These are phyloP conservation scores for Acleris cristana DNA, from an alignment of 2,888 invertebrate species.

Conservation along the genomic window DNA sequence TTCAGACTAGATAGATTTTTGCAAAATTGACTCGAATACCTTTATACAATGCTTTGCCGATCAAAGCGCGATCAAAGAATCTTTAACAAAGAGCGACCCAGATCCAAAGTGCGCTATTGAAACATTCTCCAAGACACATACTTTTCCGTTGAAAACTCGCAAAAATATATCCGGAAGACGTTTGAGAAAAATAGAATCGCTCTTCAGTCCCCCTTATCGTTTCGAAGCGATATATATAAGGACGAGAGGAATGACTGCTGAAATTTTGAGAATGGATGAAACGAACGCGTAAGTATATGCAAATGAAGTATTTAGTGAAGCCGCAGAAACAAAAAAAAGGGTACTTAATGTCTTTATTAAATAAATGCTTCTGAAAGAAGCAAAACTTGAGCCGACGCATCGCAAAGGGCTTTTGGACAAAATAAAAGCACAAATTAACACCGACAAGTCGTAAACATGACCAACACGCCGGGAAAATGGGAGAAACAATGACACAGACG, in stretches of 20 bases:
- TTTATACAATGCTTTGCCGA: conserved; percentile 13
- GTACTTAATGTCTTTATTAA: too few relatives aligned
- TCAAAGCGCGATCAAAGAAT: conserved; percentile 25
- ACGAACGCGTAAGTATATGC: neutral
- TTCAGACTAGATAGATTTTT: conserved; percentile 1
- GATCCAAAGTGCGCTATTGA: conserved; percentile 32
- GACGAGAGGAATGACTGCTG: conserved; percentile 3
- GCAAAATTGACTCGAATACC: conserved; percentile 18
- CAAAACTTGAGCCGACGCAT: too few relatives aligned
- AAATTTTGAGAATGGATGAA: conserved; percentile 12
- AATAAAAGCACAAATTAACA: conserved; percentile 1
- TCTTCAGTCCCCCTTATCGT: conserved; percentile 3
- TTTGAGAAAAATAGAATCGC: conserved; percentile 2
- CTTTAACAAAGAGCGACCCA: conserved; percentile 32
- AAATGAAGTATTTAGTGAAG: too few relatives aligned
- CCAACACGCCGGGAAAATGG: conserved; percentile 7
- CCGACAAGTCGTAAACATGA: conserved; percentile 19
- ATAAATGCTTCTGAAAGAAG: too few relatives aligned
- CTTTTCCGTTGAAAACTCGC: conserved; percentile 13
- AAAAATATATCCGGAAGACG: conserved; percentile 4
- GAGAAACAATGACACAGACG: conserved; percentile 14
- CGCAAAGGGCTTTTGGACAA: too few relatives aligned
- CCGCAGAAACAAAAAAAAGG: too few relatives aligned
- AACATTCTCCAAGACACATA: conserved; percentile 27
- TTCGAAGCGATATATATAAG: conserved; percentile 7